Evolutionary conservation across 2,888 invertebrate species (phyloP), one percentile per base, ranked within the genome.

Genomic region (Melanargia galathea): DNA sequence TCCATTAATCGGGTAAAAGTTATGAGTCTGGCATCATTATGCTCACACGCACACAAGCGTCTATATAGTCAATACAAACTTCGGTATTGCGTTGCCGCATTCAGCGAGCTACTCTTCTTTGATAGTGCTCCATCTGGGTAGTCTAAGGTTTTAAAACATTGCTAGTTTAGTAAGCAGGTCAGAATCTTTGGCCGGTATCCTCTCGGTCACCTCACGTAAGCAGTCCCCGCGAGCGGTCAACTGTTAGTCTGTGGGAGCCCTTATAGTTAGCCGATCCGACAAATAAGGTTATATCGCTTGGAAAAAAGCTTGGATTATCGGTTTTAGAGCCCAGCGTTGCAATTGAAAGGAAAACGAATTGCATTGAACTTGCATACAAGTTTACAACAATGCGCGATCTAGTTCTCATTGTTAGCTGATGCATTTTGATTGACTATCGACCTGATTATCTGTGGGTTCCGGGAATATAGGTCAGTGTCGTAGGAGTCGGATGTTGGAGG

Each of bases 201-300:
- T n/a, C n/a, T n/a, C n/a, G n/a, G n/a, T n/a, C n/a, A n/a, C n/a
- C n/a, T n/a, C n/a, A n/a, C n/a, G n/a, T n/a, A n/a, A n/a, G n/a
- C n/a, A n/a, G n/a, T n/a, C n/a, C n/a, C n/a, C n/a, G n/a, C n/a
- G n/a, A n/a, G n/a, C n/a, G n/a, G n/a, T n/a, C n/a, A n/a, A n/a
- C n/a, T n/a, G n/a, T n/a, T n/a, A n/a, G n/a, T n/a, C n/a, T 30
- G 8, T 26, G 5, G 24, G 3, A 4, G 24, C 5, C 3, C 84
- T 83, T 90, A 79, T 86, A 84, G 85, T 87, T 87, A 88, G 80
- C 85, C 85, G 87, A 87, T 84, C 77, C 77, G 75, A 82, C 84
- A 88, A 88, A 87, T 85, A 87, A 86, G 84, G 83, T 86, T 87
- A 86, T 81, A 86, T 86, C 79, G 82, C 71, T 81, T 71, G 84